Percentiles rank a stretch among this genome's conserved stretches.
Conservation (phyloP, 2,113 vertebrate species). For the Nothocercus nigrocapillus region DNA sequence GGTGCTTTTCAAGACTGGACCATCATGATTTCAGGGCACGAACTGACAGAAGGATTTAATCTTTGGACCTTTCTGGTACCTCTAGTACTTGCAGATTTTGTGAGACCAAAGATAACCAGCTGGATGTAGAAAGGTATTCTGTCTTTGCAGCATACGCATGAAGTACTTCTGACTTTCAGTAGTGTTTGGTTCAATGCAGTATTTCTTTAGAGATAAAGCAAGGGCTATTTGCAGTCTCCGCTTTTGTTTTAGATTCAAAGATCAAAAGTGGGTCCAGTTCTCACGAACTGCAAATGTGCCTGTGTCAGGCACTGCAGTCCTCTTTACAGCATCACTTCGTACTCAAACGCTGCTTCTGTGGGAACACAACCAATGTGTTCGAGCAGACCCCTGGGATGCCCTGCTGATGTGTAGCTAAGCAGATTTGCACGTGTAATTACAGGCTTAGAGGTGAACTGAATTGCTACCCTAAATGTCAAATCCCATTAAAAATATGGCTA, state of each 20-base stretch:
- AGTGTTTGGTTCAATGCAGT: neutral
- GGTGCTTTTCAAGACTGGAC: neutral
- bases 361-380: neutral
- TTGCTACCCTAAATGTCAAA: conserved; percentile 33
- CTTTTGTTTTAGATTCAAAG: neutral
- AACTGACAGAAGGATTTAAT: neutral
- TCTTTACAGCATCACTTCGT: neutral
- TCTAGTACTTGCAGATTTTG: neutral
- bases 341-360: neutral
- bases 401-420: neutral
- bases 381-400: neutral
- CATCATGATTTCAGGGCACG: rapidly evolving
- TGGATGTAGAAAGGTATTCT: neutral
- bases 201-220: neutral
- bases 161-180: conserved; percentile 59
- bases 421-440: conserved; percentile 27
- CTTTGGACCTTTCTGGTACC: neutral
- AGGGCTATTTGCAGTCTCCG: neutral
- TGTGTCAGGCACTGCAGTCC: neutral
- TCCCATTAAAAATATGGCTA: neutral
- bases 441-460: conserved; percentile 21
- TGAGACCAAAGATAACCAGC: neutral
- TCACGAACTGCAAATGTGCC: neutral
- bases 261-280: neutral
- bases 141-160: neutral